Evolutionary conservation across 2,888 invertebrate species (phyloP).

Genomic region (Tiliacea aurago): DNA sequence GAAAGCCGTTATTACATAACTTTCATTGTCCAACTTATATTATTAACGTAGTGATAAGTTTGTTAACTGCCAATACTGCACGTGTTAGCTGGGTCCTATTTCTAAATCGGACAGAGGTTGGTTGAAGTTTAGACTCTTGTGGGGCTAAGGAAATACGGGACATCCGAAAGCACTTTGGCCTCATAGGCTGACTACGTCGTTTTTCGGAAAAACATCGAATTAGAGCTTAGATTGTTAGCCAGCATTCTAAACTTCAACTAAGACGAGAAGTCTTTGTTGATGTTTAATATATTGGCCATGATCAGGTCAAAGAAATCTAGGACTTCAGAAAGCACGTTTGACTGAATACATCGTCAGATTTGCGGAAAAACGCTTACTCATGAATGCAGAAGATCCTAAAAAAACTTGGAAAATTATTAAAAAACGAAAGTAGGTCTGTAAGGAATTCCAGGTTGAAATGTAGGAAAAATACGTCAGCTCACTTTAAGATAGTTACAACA

Average conservation of each 20-base stretch:
- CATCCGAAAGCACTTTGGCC: background rate
- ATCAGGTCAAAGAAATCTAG: background rate
- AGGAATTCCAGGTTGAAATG: background rate
- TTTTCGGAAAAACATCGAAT: background rate
- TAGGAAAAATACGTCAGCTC: background rate
- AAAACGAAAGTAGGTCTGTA: background rate
- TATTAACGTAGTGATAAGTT: background rate
- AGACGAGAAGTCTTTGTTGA: no score
- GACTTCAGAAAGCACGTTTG: background rate
- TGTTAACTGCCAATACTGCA: conserved; percentile 13
- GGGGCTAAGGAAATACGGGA: background rate
- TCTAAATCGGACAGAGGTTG: background rate
- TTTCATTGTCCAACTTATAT: conserved; percentile 32
- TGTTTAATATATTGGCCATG: no score
- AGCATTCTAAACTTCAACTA: no score
- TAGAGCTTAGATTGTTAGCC: background rate
- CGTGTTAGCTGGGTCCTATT: background rate
- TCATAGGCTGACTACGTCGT: background rate
- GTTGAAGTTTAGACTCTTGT: background rate
- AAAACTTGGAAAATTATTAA: background rate
- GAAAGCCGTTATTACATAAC: conserved; percentile 24
- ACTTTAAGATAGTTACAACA: background rate
- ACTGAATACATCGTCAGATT: background rate
- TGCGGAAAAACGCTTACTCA: background rate
- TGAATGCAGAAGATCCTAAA: no score